phyloP scores from a whole-genome alignment of 2,797 vertebrate genomes.

The Okamejei kenojei region DNA sequence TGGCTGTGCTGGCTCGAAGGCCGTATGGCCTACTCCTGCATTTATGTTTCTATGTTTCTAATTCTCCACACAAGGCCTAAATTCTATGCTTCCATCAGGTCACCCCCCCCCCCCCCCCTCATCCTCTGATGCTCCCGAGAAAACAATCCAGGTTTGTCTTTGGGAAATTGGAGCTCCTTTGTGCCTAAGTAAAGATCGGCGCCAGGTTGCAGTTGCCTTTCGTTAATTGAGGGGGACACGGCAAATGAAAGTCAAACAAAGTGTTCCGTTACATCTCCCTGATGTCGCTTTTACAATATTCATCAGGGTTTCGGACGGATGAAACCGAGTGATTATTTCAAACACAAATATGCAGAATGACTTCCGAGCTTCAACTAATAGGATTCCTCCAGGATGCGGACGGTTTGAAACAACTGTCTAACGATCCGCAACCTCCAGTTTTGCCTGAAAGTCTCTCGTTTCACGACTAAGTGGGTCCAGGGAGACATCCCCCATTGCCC shows the following conservation, averaged over 20 bases:
- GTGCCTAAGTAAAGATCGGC: not conserved
- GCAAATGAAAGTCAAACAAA: not conserved
- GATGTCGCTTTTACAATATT: not conserved
- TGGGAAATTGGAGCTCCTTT: not conserved
- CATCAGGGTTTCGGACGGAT: not conserved
- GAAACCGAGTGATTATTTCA: not conserved
- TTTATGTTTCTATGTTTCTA: no score
- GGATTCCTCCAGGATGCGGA: not conserved
- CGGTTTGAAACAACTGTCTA: constrained; percentile 9
- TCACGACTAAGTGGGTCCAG: not conserved
- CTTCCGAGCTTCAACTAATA: constrained; percentile 1
- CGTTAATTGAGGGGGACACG: no score
- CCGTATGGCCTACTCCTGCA: no score
- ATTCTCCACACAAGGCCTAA: no score
- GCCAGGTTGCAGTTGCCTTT: not conserved
- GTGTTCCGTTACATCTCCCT: not conserved
- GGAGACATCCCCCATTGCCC: not conserved
- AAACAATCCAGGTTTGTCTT: no score
- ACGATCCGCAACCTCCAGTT: not conserved
- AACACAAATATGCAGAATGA: constrained; percentile 24
- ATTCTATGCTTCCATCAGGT: no score
- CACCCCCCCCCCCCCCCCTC: no score
- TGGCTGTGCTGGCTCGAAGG: no score
- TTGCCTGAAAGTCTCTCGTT: not conserved
- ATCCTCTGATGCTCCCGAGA: no score